Conservation (phyloP, 2,888 invertebrate genomes). For the Tridacna gigas region DNA sequence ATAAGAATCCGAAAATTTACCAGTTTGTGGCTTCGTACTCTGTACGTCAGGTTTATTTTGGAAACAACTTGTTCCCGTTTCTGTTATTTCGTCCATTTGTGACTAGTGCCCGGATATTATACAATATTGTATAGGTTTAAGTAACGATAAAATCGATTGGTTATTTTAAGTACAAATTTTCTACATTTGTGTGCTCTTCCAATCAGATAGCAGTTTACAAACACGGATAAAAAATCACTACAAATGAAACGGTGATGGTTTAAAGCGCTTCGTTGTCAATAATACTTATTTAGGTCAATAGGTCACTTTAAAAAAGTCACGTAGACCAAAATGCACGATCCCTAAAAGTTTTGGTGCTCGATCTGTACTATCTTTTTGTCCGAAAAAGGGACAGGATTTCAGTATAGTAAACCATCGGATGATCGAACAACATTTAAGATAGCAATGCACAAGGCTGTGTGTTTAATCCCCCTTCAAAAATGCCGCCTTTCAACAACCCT, state of each 20-base stretch:
- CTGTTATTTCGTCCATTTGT: conserved; percentile 28
- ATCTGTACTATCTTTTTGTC: too few relatives aligned
- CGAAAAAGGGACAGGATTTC: too few relatives aligned
- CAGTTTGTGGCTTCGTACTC: background rate
- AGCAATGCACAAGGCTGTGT: too few relatives aligned
- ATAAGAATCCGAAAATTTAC: background rate
- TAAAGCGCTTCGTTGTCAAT: background rate
- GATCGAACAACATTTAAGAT: too few relatives aligned
- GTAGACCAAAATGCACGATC: background rate
- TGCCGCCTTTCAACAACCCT: too few relatives aligned
- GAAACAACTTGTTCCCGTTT: conserved; percentile 4
- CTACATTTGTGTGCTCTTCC: background rate
- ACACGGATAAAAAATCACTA: background rate
- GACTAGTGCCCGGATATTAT: conserved; percentile 62
- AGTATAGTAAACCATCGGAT: too few relatives aligned
- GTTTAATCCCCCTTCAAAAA: too few relatives aligned
- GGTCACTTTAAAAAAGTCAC: background rate
- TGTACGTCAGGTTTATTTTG: conserved; percentile 53
- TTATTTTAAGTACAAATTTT: background rate
- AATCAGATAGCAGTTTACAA: background rate
- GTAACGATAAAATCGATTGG: conserved; percentile 1
- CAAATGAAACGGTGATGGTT: conserved; percentile 6
- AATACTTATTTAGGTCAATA: background rate
- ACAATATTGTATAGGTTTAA: background rate
- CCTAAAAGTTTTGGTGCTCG: too few relatives aligned